Evolutionary conservation across 2,888 invertebrate genomes (phyloP).

Genomic region (Chironomus tentans): DNA sequence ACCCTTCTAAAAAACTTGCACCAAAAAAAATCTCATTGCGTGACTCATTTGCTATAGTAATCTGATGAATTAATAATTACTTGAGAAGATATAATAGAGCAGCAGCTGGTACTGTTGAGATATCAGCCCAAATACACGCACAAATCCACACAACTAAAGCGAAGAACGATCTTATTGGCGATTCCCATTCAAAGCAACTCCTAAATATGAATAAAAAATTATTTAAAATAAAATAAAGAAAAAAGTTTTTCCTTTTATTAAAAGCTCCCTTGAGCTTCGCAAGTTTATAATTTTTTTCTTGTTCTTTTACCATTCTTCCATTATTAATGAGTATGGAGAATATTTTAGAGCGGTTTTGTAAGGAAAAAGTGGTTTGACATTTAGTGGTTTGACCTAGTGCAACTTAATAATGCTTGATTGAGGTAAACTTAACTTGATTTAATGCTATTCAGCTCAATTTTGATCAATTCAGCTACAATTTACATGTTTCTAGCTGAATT

Average conservation of each 20-base stretch:
- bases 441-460: too few species aligned
- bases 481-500: too few species aligned
- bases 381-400: too few species aligned
- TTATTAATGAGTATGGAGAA: not conserved
- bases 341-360: too few species aligned
- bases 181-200: constrained; percentile 97
- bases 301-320: not conserved
- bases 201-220: constrained; percentile 40
- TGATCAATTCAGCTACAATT: too few species aligned
- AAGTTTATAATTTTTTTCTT: not conserved
- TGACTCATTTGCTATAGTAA: not conserved
- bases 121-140: constrained; percentile 87
- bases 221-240: too few species aligned
- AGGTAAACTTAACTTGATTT: too few species aligned
- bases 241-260: constrained; percentile 22
- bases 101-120: constrained; percentile 87
- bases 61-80: constrained; percentile 37
- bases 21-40: not conserved
- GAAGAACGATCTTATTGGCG: constrained; percentile 68
- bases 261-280: too few species aligned
- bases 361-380: too few species aligned
- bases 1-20: not conserved
- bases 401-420: too few species aligned
- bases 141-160: constrained; percentile 80
- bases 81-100: constrained; percentile 67